Percentiles rank a stretch among this genome's conserved stretches.
phyloP scores from a whole-genome alignment of 2,113 vertebrate species.

The Solea senegalensis region DNA sequence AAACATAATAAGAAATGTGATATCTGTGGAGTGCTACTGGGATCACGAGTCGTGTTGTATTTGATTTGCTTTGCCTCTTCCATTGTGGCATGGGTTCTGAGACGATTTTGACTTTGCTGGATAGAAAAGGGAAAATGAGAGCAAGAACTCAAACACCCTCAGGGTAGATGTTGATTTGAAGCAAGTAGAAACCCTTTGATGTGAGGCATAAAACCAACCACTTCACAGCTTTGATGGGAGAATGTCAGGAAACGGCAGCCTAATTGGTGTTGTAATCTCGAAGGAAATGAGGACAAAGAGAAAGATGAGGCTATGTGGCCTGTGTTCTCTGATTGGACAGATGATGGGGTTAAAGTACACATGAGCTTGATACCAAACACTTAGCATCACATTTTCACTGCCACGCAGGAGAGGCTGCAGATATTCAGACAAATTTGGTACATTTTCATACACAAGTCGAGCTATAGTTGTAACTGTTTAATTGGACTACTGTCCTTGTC shows the following conservation, averaged over 20 bases:
- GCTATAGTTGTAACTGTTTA: no score
- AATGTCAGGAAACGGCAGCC: conserved; percentile 74
- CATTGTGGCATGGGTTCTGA: conserved; percentile 63
- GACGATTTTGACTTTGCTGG: conserved; percentile 50
- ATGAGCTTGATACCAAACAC: conserved; percentile 21
- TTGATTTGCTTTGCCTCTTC: conserved; percentile 70
- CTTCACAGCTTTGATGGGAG: conserved; percentile 72
- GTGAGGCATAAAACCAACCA: conserved; percentile 74
- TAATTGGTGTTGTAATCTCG: conserved; percentile 77
- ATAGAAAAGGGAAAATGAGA: conserved; percentile 44
- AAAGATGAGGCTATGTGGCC: conserved; percentile 18
- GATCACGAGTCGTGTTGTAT: conserved; percentile 63
- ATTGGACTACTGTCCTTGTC: no score
- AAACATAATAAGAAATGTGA: conserved; percentile 72
- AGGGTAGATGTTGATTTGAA: conserved; percentile 79
- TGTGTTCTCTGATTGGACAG: conserved; percentile 23
- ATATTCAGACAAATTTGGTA: background rate
- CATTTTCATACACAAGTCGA: no score
- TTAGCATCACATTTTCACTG: background rate
- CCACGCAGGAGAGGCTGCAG: background rate
- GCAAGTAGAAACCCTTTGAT: conserved; percentile 77
- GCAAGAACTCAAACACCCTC: conserved; percentile 64
- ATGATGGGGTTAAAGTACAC: conserved; percentile 23
- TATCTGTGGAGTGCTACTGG: conserved; percentile 59
- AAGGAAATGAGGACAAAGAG: conserved; percentile 39